Base-by-base conservation (phyloP, 2,888 invertebrate genomes). In the Deilephila elpenor region DNA sequence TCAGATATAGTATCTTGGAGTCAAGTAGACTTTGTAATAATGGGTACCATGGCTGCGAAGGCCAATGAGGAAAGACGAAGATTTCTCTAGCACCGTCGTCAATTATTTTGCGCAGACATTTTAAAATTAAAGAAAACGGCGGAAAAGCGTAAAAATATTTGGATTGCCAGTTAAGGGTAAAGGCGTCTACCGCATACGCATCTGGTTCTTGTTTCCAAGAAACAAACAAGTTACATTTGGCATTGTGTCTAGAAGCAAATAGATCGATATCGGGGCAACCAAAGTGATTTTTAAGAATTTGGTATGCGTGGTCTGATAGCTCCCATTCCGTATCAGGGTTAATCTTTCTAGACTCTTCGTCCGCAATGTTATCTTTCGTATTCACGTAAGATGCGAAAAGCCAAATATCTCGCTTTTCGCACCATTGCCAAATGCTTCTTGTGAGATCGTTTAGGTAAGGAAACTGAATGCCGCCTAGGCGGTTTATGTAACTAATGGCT, bases 1-100 rank as follows among this genome's bases (percentile, higher is more conserved):
- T 71, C 0, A 80, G 74, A 20, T 72, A 76, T 8, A 77, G n/a
- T 17, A 80, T n/a, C 11, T 60, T 29, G 19, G 60, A 60, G 60
- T n/a, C 29, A 11, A 60, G 19, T 60, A 60, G 8, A 17, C n/a
- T 60, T 14, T 60, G 60, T 29, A 60, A 11, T 11, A 60, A 29
- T 11, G 29, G 60, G 29, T n/a, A 60, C 60, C 29, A 60, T 8
- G 60, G 60, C n/a, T 60, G 60, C 8, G 60, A 60, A 11, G 60
- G 25, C 60, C 60, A 60, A 17, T 29, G 29, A 8, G 60, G 14
- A 60, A n/a, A 60, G 29, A 60, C 17, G 11, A 60, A 29, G 5
- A 29, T 60, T n/a, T 29, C 29, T 5, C n/a, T 60, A 11, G 60
- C 60, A 3, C 29, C 29, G 17, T 60, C 60, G 25, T 60, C 60